Evolutionary conservation across 1,140 invertebrate genomes (phyloP).

Genomic region (Drosophila nannoptera): DNA sequence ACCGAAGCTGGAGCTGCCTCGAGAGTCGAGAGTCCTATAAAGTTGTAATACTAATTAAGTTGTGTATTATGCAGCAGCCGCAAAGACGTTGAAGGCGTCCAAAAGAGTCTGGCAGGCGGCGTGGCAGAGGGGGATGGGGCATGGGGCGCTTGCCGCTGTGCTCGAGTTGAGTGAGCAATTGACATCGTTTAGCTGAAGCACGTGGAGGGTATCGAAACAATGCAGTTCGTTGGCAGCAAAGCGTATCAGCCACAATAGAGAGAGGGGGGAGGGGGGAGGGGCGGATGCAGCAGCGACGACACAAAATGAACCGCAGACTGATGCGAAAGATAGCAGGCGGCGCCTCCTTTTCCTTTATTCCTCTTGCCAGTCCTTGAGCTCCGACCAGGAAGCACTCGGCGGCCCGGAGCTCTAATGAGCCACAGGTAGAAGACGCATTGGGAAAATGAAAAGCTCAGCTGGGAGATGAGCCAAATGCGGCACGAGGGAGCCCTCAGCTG

Average conservation of each 20-base stretch:
- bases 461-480: background rate
- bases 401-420: background rate
- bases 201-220: conserved; percentile 7
- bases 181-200: conserved; percentile 67
- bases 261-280: background rate
- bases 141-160: conserved; percentile 21
- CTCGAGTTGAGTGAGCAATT: conserved; percentile 58
- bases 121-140: background rate
- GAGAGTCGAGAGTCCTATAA: conserved; percentile 69
- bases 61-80: conserved; percentile 73
- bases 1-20: background rate
- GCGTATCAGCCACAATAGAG: conserved; percentile 40
- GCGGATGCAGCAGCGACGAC: background rate
- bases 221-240: conserved; percentile 31
- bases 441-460: background rate
- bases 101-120: background rate
- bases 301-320: background rate
- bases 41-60: conserved; percentile 78
- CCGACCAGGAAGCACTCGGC: background rate
- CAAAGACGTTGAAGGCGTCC: conserved; percentile 11
- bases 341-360: too few species aligned
- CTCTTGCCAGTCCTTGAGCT: too few species aligned
- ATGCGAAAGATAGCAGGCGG: background rate
- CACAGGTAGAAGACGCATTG: background rate
- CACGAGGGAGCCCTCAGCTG: too few species aligned